Evolutionary conservation across 2,113 vertebrate species (phyloP).

Genomic region (Boulengeromyrus knoepffleri): DNA sequence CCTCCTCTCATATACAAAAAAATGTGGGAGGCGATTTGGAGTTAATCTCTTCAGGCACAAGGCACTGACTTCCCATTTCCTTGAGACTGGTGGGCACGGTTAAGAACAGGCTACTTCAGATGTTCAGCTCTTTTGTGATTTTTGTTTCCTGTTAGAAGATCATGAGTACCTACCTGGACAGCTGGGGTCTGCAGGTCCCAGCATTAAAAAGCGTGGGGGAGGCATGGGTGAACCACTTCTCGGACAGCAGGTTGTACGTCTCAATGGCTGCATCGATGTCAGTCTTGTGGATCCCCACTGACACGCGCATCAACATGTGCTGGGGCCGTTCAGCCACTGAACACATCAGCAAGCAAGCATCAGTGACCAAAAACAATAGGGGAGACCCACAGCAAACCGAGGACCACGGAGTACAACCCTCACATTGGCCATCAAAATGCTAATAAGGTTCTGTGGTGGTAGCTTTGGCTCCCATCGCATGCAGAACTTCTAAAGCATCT

Average conservation of each 20-base stretch:
- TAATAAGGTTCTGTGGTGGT: background rate
- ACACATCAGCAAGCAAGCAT: background rate
- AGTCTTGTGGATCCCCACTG: constrained; percentile 81
- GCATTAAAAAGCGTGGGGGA: constrained; percentile 95
- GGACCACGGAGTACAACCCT: background rate
- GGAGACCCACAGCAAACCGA: background rate
- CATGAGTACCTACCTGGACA: constrained; percentile 72
- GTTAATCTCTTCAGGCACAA: background rate
- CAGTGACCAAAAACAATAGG: background rate
- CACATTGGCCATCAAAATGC: background rate
- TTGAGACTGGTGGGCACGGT: background rate
- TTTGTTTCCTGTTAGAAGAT: background rate
- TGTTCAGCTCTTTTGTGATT: background rate
- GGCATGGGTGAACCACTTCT: constrained; percentile 94
- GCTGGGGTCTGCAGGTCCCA: constrained; percentile 85
- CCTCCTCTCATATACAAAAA: background rate
- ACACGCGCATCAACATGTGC: constrained; percentile 94
- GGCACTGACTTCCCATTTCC: background rate
- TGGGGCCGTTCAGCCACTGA: constrained; percentile 90
- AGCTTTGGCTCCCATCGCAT: background rate
- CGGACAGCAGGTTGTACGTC: constrained; percentile 91
- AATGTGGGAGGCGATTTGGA: background rate
- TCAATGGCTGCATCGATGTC: constrained; percentile 85
- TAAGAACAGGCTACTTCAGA: background rate
- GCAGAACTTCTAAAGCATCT: background rate